Evolutionary conservation across 2,797 vertebrate genomes (phyloP), one percentile per base, ranked within the genome.

Genomic region (Sebastes hubbsi): DNA sequence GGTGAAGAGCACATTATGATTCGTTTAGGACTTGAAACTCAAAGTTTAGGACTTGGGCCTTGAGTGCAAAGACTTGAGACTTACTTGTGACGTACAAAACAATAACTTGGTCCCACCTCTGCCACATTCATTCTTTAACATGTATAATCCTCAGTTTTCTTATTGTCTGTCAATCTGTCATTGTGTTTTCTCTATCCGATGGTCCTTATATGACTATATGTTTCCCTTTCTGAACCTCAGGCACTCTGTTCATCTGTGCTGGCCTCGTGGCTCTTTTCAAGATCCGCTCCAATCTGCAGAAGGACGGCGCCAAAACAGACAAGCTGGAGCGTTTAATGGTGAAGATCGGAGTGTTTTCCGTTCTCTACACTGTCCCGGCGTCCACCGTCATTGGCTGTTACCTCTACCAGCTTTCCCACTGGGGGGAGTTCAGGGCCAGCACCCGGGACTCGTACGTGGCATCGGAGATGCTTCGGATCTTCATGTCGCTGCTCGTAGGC

Each of bases 291-390:
- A 99, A 99, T 88, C 96, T 99, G 81, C 98, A 99, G 90, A 99
- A 99, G 91, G 99, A 99, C 9, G 98, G 99, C 12, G 98, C 99
- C 75, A 99, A 99, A 94, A 99, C 99, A 0, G 99, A 99, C 95
- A 99, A 99, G 90, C 93, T 99, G 84, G 99, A 99, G 90, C 96
- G 98, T 30, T 91, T 99, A 56, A 99, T 99, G 97, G 98, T 99
- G 86, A 99, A 99, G 94, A 99, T 99, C 0, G 98, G 98, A 0
- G 97, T 99, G 81, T 99, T 99, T 90, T 99, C 98, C 0, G 97
- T 99, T 60, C 95, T 99, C 25, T 99, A 99, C 94, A 99, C 98
- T 0, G 98, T 99, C 30, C 98, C 98, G 0, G 98, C 98, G 0
- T 99, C 98, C 0, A 98, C 97, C 6, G 98, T 99, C 84, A 99